Evolutionary conservation across 2,888 invertebrate genomes (phyloP), one percentile per base, ranked within the genome.

Genomic region (Synanthedon tipuliformis): DNA sequence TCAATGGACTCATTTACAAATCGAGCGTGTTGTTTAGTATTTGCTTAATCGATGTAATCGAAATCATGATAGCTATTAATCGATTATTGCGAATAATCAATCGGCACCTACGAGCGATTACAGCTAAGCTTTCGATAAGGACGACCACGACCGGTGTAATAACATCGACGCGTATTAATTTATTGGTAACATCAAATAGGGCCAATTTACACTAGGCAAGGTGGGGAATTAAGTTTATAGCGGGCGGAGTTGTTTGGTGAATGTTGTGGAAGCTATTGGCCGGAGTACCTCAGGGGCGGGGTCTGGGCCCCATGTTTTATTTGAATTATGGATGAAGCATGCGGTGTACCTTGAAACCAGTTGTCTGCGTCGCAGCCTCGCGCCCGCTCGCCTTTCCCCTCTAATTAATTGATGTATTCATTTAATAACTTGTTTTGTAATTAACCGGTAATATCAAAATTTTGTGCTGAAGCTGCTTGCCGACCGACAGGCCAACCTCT

Each of bases 361-460:
- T 86, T 84, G 82, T 71, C 79, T 74, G 74, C 71, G 78, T 71
- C 71, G 70, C 81, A 79, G 78, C 80, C 75, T 78, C 80, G 78
- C 76, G 77, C 79, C 78, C 79, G 80, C 82, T 80, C 78, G 82
- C 81, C 75, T 80, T 81, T 80, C 78, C 75, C 76, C 75, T 79
- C 71, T 83, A 83, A 85, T 85, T 87, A 85, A 86, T 86, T 83
- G 81, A 85, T 80, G 81, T 83, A 82, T 83, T 83, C 76, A 83
- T 84, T 85, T 82, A 80, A 82, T 82, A 75, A 77, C 78, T 75
- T 77, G 78, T 80, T 73, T 73, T 74, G 71, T 85, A 82, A 84
- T 83, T 82, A 79, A 74, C 69, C 67, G 69, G 70, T 69, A 73
- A 75, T 75, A 75, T 78, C 69, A 73, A 68, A 76, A 80, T 79